phyloP scores from a whole-genome alignment of 2,888 invertebrate species.

The Smittia sp. region DNA sequence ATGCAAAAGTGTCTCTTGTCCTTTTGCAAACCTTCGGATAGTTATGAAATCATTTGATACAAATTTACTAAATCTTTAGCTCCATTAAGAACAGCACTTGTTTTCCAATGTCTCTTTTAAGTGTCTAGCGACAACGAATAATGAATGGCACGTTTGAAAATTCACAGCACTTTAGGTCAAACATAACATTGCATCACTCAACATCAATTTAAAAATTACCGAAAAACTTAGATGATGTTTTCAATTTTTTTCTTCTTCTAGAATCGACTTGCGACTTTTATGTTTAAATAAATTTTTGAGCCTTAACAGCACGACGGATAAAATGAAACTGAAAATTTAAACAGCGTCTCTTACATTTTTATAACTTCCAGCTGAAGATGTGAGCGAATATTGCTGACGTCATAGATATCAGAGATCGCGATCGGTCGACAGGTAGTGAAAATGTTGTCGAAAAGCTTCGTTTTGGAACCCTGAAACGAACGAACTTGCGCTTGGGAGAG shows the following conservation, averaged over 20 bases:
- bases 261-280: not conserved
- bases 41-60: too few relatives aligned
- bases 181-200: too few relatives aligned
- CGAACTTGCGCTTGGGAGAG: too few relatives aligned
- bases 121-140: too few relatives aligned
- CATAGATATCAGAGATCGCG: conserved; percentile 7
- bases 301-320: not conserved
- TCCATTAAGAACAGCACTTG: not conserved
- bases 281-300: not conserved
- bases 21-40: too few relatives aligned
- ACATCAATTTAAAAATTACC: not conserved
- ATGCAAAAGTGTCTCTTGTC: too few relatives aligned
- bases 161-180: not conserved
- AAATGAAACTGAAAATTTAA: conserved; percentile 24
- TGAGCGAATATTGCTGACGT: conserved; percentile 6
- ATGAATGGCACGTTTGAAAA: not conserved
- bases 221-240: not conserved
- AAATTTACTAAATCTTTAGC: too few relatives aligned
- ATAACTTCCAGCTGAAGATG: not conserved
- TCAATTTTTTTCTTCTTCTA: not conserved
- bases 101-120: not conserved
- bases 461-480: too few relatives aligned
- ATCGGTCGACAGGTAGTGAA: not conserved
- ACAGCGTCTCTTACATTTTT: not conserved
- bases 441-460: too few relatives aligned